Base-by-base conservation (phyloP, 1,140 invertebrate species). In the Idris sp. region DNA sequence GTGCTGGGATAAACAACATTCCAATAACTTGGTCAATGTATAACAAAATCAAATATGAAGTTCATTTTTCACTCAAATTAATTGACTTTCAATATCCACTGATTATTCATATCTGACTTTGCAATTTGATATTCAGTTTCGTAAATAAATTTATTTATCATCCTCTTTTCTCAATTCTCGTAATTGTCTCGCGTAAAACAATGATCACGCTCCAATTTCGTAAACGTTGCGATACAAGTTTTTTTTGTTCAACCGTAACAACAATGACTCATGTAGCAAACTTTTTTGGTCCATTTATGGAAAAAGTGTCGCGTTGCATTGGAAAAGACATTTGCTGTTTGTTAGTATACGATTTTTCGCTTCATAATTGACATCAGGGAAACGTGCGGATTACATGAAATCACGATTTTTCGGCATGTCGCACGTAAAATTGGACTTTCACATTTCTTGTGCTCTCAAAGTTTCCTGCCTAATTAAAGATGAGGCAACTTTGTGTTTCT, bases 331-430 rank as follows among this genome's bases (percentile, higher is more conserved):
- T 44, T 31, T 53, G 53, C 43, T 22, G 31, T 4, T 36, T 38
- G 43, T 49, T 49, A 30, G n/a, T 51, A 30, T 51, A 22, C n/a
- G 15, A 8, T 59, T 74, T 67, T 67, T 58, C 33, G 9, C 25
- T 14, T 48, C 35, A 36, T 61, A 74, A 74, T 67, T 67, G 61
- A 59, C 48, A 54, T 48, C 71, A 22, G 48, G 46, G 48, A 74
- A 67, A 67, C 16, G 33, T 36, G 41, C 18, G 22, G 25, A 58
- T 73, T 65, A 53, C 59, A 46, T 33, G 53, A 73, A 59, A 73
- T 73, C 69, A 65, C 69, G 69, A 73, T 65, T 73, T 71, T 73
- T 73, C 53, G 69, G 69, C 69, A 40, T 46, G 40, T 71, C 33
- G 40, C 38, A 41, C 49, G 49, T 35, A 38, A 73, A 43, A 56